A percentile compares a stretch with the other conserved stretches of the same genome.
These are phyloP conservation scores for Temnothorax curvispinosus DNA, from an alignment of 1,140 invertebrate genomes.

Conservation along the genomic window DNA sequence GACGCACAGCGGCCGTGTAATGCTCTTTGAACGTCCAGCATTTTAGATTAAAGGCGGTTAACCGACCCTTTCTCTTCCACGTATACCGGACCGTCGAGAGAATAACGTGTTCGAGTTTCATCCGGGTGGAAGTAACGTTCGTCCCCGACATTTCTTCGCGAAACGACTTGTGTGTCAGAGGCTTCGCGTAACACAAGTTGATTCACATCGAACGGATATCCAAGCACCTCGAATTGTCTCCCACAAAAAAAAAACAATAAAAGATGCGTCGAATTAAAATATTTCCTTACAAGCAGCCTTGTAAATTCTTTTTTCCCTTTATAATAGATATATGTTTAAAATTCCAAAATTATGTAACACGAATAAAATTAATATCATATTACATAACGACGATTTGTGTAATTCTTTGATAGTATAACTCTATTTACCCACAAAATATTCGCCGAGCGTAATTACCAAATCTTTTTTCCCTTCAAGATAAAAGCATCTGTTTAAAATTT, in stretches of 20 bases:
- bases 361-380: not conserved
- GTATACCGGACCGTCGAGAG: not conserved
- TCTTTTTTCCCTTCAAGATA: too few species aligned
- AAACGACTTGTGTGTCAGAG: conserved; percentile 5
- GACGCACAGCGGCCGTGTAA: not conserved
- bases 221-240: not conserved
- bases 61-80: conserved; percentile 2
- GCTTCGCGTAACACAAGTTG: not conserved
- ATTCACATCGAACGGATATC: not conserved
- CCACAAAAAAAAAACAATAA: not conserved
- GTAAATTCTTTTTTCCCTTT: not conserved
- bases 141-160: conserved; percentile 21
- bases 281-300: not conserved
- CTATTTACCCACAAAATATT: not conserved
- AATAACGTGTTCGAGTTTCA: not conserved
- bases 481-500: not conserved
- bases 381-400: not conserved
- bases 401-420: not conserved
- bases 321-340: not conserved
- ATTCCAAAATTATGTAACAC: not conserved
- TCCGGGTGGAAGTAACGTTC: conserved; percentile 17
- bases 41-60: conserved; percentile 57
- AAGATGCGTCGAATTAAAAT: not conserved
- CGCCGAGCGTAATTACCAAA: not conserved
- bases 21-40: not conserved